phyloP scores from a whole-genome alignment of 1,140 invertebrate genomes.

The Caerostris darwini region DNA sequence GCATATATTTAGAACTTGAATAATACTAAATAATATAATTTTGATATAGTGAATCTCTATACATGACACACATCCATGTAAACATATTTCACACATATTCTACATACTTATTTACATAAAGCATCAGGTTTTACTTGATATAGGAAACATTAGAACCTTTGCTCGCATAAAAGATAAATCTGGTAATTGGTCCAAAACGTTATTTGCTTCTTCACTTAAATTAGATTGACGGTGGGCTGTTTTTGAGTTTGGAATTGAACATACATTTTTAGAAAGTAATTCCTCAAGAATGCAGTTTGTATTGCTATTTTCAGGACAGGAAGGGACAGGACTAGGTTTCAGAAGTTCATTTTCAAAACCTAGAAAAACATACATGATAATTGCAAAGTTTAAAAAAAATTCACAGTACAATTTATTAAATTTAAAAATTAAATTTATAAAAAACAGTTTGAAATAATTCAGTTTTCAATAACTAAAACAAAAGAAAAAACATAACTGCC shows the following conservation, averaged over 20 bases:
- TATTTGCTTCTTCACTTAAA: slow-evolving; percentile 78
- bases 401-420: too few species aligned
- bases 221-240: slow-evolving; percentile 67
- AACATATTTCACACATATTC: slow-evolving; percentile 50
- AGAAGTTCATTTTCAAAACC: slow-evolving; percentile 78
- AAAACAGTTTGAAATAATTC: too few species aligned
- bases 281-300: slow-evolving; percentile 60
- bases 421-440: too few species aligned
- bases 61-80: slow-evolving; percentile 35
- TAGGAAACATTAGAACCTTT: slow-evolving; percentile 79
- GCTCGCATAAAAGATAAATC: slow-evolving; percentile 78
- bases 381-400: background rate
- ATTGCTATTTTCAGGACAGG: slow-evolving; percentile 26
- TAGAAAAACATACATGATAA: background rate
- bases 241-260: slow-evolving; percentile 57
- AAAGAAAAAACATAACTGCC: too few species aligned
- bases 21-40: slow-evolving; percentile 47
- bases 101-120: slow-evolving; percentile 53
- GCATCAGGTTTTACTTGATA: slow-evolving; percentile 74
- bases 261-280: slow-evolving; percentile 68
- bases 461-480: too few species aligned
- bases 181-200: slow-evolving; percentile 78
- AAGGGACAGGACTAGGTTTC: slow-evolving; percentile 54
- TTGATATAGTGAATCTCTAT: background rate
- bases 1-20: background rate